phyloP scores from a whole-genome alignment of 2,113 vertebrate genomes.

The Jaculus jaculus region DNA sequence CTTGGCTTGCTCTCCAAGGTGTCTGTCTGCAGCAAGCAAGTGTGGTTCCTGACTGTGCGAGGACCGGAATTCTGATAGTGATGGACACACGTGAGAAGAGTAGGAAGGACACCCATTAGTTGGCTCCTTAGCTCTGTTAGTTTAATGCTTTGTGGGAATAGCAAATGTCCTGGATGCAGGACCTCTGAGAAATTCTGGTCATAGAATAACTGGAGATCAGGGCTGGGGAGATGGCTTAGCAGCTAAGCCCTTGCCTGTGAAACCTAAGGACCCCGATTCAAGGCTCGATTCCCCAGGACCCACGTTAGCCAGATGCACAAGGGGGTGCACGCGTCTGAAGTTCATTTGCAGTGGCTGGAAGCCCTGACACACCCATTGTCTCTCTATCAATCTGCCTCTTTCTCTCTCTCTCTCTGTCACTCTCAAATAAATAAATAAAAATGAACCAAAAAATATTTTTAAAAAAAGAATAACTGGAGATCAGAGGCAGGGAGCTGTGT shows the following conservation, averaged over 20 bases:
- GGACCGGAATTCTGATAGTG: conserved; percentile 18
- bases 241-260: too few relatives aligned
- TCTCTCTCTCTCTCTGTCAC: too few relatives aligned
- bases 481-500: neutral
- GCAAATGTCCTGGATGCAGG: neutral
- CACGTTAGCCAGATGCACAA: too few relatives aligned
- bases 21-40: neutral
- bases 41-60: neutral
- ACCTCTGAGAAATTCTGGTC: conserved; percentile 35
- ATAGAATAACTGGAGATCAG: neutral
- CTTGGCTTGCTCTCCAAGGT: neutral
- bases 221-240: too few relatives aligned
- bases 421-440: too few relatives aligned
- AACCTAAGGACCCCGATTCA: too few relatives aligned
- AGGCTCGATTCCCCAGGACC: too few relatives aligned
- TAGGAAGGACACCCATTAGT: neutral
- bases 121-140: neutral
- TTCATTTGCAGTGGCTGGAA: too few relatives aligned
- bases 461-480: neutral
- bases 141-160: neutral
- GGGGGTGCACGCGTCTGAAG: too few relatives aligned
- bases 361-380: too few relatives aligned
- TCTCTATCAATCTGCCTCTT: too few relatives aligned
- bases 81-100: neutral
- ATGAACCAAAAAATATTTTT: too few relatives aligned